phyloP scores from a whole-genome alignment of 2,888 invertebrate species.

The Neuroscelio doddi region DNA sequence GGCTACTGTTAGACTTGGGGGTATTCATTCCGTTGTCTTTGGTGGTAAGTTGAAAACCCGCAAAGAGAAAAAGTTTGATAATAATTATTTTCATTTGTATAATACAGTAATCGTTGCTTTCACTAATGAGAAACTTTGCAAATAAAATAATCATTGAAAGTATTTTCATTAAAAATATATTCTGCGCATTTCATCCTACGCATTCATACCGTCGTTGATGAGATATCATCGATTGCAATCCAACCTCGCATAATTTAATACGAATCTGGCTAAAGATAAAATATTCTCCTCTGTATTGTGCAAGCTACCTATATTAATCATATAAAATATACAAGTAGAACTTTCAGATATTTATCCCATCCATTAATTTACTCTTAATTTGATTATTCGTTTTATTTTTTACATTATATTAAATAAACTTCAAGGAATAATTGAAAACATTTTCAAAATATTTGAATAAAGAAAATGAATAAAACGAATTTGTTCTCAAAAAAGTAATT shows the following conservation, averaged over 20 bases:
- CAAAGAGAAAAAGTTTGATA: no score
- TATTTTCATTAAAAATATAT: no score
- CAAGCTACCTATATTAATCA: conserved; percentile 3
- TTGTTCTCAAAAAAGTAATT: no score
- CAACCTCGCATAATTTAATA: background rate
- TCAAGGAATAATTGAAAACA: no score
- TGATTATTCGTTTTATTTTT: conserved; percentile 1
- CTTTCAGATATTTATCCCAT: conserved; percentile 15
- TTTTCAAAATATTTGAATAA: no score
- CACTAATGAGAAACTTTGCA: no score
- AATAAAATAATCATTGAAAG: no score
- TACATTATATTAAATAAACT: background rate
- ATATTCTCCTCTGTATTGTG: background rate
- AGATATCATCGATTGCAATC: background rate
- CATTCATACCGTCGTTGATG: background rate
- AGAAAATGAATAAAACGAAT: no score
- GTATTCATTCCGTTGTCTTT: conserved; percentile 95
- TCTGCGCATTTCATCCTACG: no score
- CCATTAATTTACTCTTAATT: conserved; percentile 14
- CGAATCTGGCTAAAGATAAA: conserved; percentile 1
- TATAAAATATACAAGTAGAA: conserved; percentile 3
- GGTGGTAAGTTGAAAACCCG: conserved; percentile 78
- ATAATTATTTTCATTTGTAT: no score
- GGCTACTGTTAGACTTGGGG: conserved; percentile 90
- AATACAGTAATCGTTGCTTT: no score